Evolutionary conservation across 23 tunicate species (phyloP).

Genomic region (Diplosoma virens): DNA sequence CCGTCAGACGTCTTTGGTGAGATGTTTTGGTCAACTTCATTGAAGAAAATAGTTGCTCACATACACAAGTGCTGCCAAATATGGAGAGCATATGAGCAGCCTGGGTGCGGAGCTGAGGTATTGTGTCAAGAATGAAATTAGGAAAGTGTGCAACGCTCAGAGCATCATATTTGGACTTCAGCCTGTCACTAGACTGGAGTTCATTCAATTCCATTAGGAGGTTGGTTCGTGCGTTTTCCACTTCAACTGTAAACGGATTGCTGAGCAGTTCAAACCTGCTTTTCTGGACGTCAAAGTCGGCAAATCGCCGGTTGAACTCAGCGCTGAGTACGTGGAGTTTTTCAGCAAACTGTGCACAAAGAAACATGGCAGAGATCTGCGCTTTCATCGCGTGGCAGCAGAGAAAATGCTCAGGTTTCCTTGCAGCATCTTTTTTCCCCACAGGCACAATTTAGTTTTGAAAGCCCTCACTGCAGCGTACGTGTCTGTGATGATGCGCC

Average conservation of each 20-base stretch:
- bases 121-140: not conserved
- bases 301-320: not conserved
- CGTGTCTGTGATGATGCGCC: too few relatives aligned
- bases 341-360: not conserved
- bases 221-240: not conserved
- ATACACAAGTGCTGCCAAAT: not conserved
- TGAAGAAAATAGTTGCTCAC: not conserved
- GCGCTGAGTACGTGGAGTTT: not conserved
- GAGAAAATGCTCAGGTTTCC: too few relatives aligned
- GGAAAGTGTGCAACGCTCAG: not conserved
- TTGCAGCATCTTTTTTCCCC: too few relatives aligned
- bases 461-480: too few relatives aligned
- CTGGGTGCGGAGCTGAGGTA: not conserved
- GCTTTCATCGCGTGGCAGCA: too few relatives aligned
- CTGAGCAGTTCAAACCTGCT: not conserved
- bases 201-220: not conserved
- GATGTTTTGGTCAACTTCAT: too few relatives aligned
- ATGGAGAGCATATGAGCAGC: too few relatives aligned
- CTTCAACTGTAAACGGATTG: not conserved
- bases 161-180: not conserved
- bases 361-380: too few relatives aligned
- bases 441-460: too few relatives aligned
- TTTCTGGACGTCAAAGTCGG: not conserved
- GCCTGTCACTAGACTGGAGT: too few relatives aligned
- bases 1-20: not conserved